Evolutionary conservation across 2,888 invertebrate species (phyloP).

Genomic region (Palloptera scutellata): DNA sequence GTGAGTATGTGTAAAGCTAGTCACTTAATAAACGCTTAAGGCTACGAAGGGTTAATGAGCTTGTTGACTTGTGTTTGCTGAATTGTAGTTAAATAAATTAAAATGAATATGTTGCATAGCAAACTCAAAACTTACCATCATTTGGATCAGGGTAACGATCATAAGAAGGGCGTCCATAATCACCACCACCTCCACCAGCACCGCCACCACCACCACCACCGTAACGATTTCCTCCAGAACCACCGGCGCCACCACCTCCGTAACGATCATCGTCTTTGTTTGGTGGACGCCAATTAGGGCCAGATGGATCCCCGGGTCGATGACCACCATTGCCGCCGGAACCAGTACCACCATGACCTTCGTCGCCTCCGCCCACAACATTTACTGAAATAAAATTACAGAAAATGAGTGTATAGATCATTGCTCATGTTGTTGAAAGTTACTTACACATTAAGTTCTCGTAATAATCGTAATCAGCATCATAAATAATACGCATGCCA

Average conservation of each 20-base stretch:
- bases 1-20: constrained; percentile 39
- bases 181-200: constrained; percentile 55
- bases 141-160: constrained; percentile 59
- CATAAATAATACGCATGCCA: constrained; percentile 87
- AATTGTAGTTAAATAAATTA: constrained; percentile 14
- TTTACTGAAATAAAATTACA: constrained; percentile 55
- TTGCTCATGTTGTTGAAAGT: neutral
- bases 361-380: constrained; percentile 61
- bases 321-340: constrained; percentile 44
- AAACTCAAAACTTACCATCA: constrained; percentile 50
- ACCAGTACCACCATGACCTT: constrained; percentile 53
- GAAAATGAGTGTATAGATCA: neutral
- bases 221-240: constrained; percentile 56
- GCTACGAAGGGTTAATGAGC: neutral
- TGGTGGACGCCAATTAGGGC: constrained; percentile 59
- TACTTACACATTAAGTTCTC: constrained; percentile 91
- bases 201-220: constrained; percentile 59
- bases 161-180: constrained; percentile 54
- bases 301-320: constrained; percentile 55
- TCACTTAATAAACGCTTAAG: constrained; percentile 17
- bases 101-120: neutral
- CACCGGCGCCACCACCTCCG: constrained; percentile 56
- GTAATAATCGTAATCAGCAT: constrained; percentile 92
- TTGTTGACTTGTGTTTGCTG: constrained; percentile 12
- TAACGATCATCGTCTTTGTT: constrained; percentile 68